These are phyloP conservation scores for Rhopalosiphum padi DNA, from an alignment of 1,140 invertebrate species.

Conservation along the genomic window DNA sequence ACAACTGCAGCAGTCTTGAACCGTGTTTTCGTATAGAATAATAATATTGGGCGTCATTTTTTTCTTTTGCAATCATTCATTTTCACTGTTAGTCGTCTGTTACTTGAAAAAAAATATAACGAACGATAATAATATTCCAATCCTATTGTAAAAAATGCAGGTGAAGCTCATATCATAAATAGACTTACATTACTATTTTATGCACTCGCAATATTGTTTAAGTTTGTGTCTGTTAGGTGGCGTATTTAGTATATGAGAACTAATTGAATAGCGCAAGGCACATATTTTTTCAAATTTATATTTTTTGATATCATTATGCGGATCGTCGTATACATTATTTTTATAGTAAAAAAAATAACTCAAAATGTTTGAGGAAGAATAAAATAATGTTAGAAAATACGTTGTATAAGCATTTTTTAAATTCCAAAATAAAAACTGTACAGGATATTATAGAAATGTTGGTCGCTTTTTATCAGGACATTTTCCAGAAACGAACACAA, in stretches of 20 bases:
- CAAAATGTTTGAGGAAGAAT: background rate
- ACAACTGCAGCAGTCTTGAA: background rate
- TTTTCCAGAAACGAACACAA: background rate
- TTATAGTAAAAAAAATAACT: background rate
- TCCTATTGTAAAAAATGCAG: background rate
- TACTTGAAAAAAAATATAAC: background rate
- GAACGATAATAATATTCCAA: background rate
- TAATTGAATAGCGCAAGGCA: background rate
- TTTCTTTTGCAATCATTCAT: background rate
- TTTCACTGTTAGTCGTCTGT: background rate
- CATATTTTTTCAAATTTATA: background rate
- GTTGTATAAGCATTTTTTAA: background rate
- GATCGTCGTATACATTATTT: background rate
- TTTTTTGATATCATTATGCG: background rate
- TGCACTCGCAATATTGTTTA: background rate
- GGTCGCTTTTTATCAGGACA: background rate
- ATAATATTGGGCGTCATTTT: background rate
- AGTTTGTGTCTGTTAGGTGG: background rate
- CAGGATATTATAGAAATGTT: too few species aligned
- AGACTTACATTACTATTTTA: background rate
- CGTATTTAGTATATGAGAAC: background rate
- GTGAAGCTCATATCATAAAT: background rate
- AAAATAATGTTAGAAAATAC: background rate
- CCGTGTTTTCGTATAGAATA: background rate
- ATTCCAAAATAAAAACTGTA: too few species aligned